Base-by-base conservation (phyloP, 92 coral and sea anemone species). In the Diadumene lineata region DNA sequence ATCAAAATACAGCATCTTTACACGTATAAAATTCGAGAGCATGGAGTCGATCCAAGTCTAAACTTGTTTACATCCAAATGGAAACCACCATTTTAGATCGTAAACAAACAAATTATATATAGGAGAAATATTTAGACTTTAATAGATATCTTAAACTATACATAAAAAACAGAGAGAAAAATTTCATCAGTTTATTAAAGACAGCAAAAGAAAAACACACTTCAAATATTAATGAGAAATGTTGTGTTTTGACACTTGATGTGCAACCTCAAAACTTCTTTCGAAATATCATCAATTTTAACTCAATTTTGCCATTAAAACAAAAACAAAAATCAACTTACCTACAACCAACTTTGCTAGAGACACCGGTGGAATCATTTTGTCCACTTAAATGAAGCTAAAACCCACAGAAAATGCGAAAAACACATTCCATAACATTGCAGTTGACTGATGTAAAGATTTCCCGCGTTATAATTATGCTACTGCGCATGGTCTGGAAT, bases 281-380 rank as follows among this genome's bases (percentile, higher is more conserved):
- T 11, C 21, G 16, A 50, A 70, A 25, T 9, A 19, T 25, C 24
- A 24, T 33, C 46, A 72, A 51, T 27, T 11, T 68, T 13, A n/a
- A 29, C 13, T 22, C 2, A 68, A 2, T 70, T 26, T 53, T 21
- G 24, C 24, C 3, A 1, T 7, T 16, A 70, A 51, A 51, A 18
- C 0, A 26, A 31, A 21, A 10, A 0, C n/a, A 3, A 70, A 70
- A 21, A 25, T n/a, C 18, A 26, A 73, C 89, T 85, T 79, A 85
- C 89, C 89, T 18, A 79, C 62, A n/a, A 85, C 89, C 31, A 85
- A 77, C 60, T 75, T 79, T 26, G 89, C 89, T 33, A 85, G 25
- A 9, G 69, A 74, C 17, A 69, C 34, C 23, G 79, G 69, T 11
- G 68, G 79, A 11, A 74, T 74, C 79, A 74, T 74, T 31, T 51